A percentile compares a stretch with the other conserved stretches of the same genome.
These are phyloP conservation scores for Neosalanx taihuensis DNA, from an alignment of 2,797 vertebrate genomes.

Conservation along the genomic window DNA sequence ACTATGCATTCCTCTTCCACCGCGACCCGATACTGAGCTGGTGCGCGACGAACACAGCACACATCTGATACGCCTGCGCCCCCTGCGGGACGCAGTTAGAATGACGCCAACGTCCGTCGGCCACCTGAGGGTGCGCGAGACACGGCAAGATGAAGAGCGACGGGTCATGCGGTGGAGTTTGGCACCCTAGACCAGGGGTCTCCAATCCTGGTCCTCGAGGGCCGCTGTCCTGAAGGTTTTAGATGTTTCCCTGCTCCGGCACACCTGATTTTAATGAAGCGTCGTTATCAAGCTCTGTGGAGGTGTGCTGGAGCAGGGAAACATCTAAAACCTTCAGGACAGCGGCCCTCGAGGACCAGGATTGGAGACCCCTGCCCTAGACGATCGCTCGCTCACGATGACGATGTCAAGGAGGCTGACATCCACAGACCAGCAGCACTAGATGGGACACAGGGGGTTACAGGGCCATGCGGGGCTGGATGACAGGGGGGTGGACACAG, in stretches of 20 bases:
- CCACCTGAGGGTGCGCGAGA: not conserved
- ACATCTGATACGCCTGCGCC: not conserved
- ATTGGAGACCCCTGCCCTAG: not conserved
- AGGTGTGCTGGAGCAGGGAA: no score
- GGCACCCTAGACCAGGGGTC: not conserved
- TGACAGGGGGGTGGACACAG: not conserved
- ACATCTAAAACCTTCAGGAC: no score
- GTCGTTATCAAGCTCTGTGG: no score
- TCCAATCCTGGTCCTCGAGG: no score
- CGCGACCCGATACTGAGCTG: not conserved
- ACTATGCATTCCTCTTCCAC: no score
- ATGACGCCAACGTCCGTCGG: not conserved
- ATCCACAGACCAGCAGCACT: constrained; percentile 10
- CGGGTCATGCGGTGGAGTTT: not conserved
- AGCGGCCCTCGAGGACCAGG: no score
- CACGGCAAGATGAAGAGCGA: not conserved
- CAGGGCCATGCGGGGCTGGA: constrained; percentile 1
- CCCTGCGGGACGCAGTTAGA: constrained; percentile 5
- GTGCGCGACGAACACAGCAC: not conserved
- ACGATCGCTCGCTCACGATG: not conserved
- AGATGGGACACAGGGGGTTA: not conserved
- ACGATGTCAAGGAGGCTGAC: not conserved
- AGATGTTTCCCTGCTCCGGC: no score
- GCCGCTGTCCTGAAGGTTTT: no score
- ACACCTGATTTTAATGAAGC: no score